phyloP scores from a whole-genome alignment of 2,888 invertebrate genomes.

The Coremacera marginata region DNA sequence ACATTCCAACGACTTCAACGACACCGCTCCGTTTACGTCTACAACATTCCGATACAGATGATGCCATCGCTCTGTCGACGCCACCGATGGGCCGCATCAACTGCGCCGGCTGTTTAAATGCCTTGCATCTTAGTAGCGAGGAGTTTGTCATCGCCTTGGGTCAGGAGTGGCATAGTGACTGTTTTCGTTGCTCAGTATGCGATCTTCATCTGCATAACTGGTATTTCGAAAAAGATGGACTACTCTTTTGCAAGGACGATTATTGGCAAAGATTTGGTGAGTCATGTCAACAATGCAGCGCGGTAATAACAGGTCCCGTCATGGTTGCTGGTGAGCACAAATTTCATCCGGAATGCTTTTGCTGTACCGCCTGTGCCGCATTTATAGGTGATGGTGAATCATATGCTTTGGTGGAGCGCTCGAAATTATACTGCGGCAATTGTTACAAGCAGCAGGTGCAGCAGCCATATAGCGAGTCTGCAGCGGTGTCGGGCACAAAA shows the following conservation, averaged over 20 bases:
- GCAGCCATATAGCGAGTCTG: constrained; percentile 62
- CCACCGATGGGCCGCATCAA: constrained; percentile 20
- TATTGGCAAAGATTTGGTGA: constrained; percentile 91
- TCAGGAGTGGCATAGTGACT: constrained; percentile 91
- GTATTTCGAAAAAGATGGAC: constrained; percentile 93
- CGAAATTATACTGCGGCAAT: constrained; percentile 85
- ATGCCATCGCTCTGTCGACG: constrained; percentile 6
- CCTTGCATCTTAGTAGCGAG: constrained; percentile 69
- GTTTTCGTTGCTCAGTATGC: constrained; percentile 93
- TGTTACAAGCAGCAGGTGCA: constrained; percentile 75
- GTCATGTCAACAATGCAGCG: constrained; percentile 87
- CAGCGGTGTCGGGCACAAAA: constrained; percentile 56
- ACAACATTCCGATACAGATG: constrained; percentile 23
- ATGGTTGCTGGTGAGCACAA: constrained; percentile 96
- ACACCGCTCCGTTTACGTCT: constrained; percentile 20
- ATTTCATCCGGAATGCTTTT: constrained; percentile 96
- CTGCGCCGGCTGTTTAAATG: constrained; percentile 61
- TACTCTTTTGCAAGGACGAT: constrained; percentile 89
- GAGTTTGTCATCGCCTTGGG: constrained; percentile 85
- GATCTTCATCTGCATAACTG: constrained; percentile 86
- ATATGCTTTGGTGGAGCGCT: constrained; percentile 91
- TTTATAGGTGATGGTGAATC: constrained; percentile 94
- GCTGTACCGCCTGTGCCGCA: constrained; percentile 83
- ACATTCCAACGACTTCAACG: constrained; percentile 39
- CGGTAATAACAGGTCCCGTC: constrained; percentile 80